Percentiles rank a stretch among this genome's conserved stretches.
Conservation (phyloP, 2,113 vertebrate genomes). For the Brachypodius melanocephalos region DNA sequence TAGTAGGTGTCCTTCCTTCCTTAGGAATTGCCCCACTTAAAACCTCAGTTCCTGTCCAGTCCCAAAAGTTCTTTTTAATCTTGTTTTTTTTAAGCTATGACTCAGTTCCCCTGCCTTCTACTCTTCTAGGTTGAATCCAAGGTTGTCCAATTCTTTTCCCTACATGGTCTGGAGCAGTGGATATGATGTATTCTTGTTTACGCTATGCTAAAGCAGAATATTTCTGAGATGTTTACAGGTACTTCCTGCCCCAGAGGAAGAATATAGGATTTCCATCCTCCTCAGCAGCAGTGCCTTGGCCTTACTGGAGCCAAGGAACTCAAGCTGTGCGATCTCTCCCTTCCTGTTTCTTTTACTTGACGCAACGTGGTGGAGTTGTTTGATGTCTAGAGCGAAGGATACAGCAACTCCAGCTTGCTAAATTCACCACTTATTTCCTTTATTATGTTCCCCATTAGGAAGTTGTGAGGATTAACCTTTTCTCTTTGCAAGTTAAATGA, state of each 20-base stretch:
- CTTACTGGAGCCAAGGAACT: slow-evolving; percentile 69
- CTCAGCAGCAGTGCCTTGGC: slow-evolving; percentile 51
- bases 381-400: slow-evolving; percentile 74
- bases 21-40: slow-evolving; percentile 57
- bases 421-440: slow-evolving; percentile 69
- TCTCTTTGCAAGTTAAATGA: background rate
- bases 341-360: slow-evolving; percentile 80
- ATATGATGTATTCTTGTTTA: slow-evolving; percentile 69
- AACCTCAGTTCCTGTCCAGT: slow-evolving; percentile 46
- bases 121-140: slow-evolving; percentile 39
- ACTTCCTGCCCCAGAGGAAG: slow-evolving; percentile 78
- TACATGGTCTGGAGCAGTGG: slow-evolving; percentile 56
- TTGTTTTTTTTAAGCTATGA: slow-evolving; percentile 57
- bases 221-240: slow-evolving; percentile 68
- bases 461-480: background rate
- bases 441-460: slow-evolving; percentile 52
- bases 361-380: slow-evolving; percentile 56
- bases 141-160: slow-evolving; percentile 30
- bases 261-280: slow-evolving; percentile 71
- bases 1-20: slow-evolving; percentile 69
- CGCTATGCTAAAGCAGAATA: slow-evolving; percentile 38
- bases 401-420: slow-evolving; percentile 58
- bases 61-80: slow-evolving; percentile 33
- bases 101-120: slow-evolving; percentile 52
- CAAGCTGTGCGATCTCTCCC: slow-evolving; percentile 68